Conservation (phyloP, 2,888 invertebrate species). For the Drosophila formosana region DNA sequence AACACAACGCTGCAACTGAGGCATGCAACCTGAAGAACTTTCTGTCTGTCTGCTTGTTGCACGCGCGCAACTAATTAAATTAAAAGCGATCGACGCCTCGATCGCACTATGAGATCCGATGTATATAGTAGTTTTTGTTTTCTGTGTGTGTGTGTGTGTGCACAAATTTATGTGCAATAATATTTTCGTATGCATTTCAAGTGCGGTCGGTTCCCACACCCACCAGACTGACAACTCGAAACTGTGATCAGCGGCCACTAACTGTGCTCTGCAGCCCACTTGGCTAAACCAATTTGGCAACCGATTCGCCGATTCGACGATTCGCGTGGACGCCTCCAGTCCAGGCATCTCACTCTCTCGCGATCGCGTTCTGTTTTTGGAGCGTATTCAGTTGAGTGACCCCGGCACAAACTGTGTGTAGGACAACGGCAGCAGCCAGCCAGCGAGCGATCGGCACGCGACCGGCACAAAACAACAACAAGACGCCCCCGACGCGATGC, state of each 20-base stretch:
- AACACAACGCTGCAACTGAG: slow-evolving; percentile 45
- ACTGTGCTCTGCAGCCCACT: slow-evolving; percentile 64
- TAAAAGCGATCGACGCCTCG: slow-evolving; percentile 70
- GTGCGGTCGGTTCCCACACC: slow-evolving; percentile 67
- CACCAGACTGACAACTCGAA: slow-evolving; percentile 33
- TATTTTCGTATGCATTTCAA: slow-evolving; percentile 56
- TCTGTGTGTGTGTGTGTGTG: slow-evolving; percentile 57
- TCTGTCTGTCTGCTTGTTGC: slow-evolving; percentile 33
- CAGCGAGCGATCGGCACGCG: slow-evolving; percentile 54
- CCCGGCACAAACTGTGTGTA: slow-evolving; percentile 22
- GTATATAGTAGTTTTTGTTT: slow-evolving; percentile 25
- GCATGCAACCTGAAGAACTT: slow-evolving; percentile 66
- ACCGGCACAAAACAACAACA: slow-evolving; percentile 34
- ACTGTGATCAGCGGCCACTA: slow-evolving; percentile 36
- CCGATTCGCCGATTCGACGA: slow-evolving; percentile 38
- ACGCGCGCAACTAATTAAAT: slow-evolving; percentile 81
- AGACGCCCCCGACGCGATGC: slow-evolving; percentile 11
- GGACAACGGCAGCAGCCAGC: not conserved
- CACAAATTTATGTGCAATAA: slow-evolving; percentile 72
- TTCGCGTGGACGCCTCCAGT: slow-evolving; percentile 72
- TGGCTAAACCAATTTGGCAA: slow-evolving; percentile 72
- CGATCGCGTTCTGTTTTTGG: slow-evolving; percentile 62
- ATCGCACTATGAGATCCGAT: slow-evolving; percentile 29
- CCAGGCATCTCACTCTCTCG: not conserved
- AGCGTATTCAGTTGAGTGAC: slow-evolving; percentile 76